These are phyloP conservation scores for Brachymystax lenok DNA, from an alignment of 2,797 vertebrate species.

Conservation along the genomic window DNA sequence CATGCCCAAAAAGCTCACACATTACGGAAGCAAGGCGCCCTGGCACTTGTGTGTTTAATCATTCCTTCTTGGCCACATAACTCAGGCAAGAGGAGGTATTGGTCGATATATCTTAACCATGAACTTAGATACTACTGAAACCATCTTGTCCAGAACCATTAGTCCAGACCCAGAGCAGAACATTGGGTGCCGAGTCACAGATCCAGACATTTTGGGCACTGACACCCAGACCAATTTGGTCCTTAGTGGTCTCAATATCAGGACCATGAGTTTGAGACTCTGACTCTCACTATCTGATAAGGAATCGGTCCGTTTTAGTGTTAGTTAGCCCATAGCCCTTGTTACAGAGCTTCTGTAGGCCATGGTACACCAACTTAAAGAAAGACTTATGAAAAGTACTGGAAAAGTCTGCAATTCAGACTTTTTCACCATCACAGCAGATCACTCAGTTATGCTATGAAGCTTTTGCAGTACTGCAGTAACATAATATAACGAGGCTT, in stretches of 20 bases:
- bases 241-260: no score
- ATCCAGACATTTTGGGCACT: background rate
- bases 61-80: background rate
- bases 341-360: no score
- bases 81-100: background rate
- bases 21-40: background rate
- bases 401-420: no score
- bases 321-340: background rate
- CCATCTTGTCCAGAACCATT: background rate
- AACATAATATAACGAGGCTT: constrained; percentile 14
- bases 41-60: background rate
- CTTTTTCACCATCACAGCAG: background rate
- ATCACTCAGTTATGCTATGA: background rate
- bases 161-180: background rate
- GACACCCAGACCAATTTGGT: background rate
- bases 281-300: background rate
- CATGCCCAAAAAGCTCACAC: background rate
- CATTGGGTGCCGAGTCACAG: background rate
- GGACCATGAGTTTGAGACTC: background rate
- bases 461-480: constrained; percentile 13
- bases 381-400: no score
- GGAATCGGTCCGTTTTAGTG: background rate
- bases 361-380: no score
- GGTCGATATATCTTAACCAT: background rate
- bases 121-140: background rate